Base-by-base conservation (phyloP, 2,888 invertebrate species). In the Cremastinae sp. region DNA sequence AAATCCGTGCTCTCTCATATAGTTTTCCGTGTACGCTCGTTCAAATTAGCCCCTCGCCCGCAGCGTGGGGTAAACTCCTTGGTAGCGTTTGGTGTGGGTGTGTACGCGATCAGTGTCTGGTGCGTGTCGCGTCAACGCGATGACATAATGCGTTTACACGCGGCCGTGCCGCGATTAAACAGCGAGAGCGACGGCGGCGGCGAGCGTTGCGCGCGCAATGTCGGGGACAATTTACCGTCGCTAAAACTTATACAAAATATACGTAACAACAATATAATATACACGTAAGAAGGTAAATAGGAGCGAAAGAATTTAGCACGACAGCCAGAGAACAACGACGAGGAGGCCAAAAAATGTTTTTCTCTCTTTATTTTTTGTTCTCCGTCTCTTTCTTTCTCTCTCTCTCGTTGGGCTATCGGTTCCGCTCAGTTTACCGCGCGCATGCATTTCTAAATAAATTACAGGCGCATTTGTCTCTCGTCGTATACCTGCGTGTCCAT, bases 61-160 rank as follows among this genome's bases (percentile, higher is more conserved):
- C 22, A 9, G 9, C 28, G 47, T 12, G 28, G 9, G 4, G 43
- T 16, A 8, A 18, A 18, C 35, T 55, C 12, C n/a, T 12, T 35
- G 43, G 20, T 45, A 12, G 9, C 9, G 22, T 12, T 8, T 5
- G 35, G 22, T 20, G 56, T 47, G 47, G 16, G 62, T 45, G 45
- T 45, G 45, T 28, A 37, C 16, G 39, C 9, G 49, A 12, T 47
- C 14, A 45, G 47, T 64, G 71, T 71, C 75, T 61, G 66, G 75
- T 75, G 75, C 66, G 66, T 66, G 75, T 75, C 71, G 62, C 71
- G 66, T 71, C 66, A 56, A 75, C 61, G 58, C 74, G 77, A 79
- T 79, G 77, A 79, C 79, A 79, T 79, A 79, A 79, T 75, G 73
- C 79, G 70, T 79, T 79, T 78, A 79, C 79, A 79, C 77, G 79